Evolutionary conservation across 2,113 vertebrate genomes (phyloP), one percentile per base, ranked within the genome.

Genomic region (Fregata magnificens): DNA sequence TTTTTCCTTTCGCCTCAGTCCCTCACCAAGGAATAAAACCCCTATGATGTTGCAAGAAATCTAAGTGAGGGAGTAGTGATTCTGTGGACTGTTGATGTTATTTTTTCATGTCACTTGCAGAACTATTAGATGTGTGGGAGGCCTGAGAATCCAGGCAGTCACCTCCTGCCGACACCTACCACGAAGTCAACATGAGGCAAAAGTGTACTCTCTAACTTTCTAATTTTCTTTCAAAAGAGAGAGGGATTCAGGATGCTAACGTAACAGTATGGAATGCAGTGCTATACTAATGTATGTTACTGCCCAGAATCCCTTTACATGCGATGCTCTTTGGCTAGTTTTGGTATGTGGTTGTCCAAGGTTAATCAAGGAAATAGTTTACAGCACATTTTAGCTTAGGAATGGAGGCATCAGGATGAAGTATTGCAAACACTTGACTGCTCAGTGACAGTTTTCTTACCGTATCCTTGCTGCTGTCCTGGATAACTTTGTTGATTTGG

Each of bases 401-500:
- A 58, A 24, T 11, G 67, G 53, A 76, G 7, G 24, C 0, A 0
- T 55, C 22, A 29, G 24, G n/a, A 25, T 13, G 49, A 84, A 73
- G 10, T 22, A n/a, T 6, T 38, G n/a, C 47, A 55, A 89, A 74
- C 5, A 6, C 11, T 31, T 29, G n/a, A 22, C 2, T 4, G 1
- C 12, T 5, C 36, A 40, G 52, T 28, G 49, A 38, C 11, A 28
- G 7, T 52, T 70, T 50, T 22, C 98, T 98, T 95, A 99, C 98
- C 98, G 1, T 99, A 99, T 97, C 98, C 99, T 95, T 99, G 99
- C 90, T 99, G 98, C 61, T 99, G 99, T 77, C 98, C 98, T 1
- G 99, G 98, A 89, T 99, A 99, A 96, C 99, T 98, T 96, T 99
- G 99, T 82, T 99, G 99, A 90, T 98, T 99, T 79, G 99, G 98